phyloP scores from a whole-genome alignment of 2,113 vertebrate genomes.

The Microcebus tavaratra region DNA sequence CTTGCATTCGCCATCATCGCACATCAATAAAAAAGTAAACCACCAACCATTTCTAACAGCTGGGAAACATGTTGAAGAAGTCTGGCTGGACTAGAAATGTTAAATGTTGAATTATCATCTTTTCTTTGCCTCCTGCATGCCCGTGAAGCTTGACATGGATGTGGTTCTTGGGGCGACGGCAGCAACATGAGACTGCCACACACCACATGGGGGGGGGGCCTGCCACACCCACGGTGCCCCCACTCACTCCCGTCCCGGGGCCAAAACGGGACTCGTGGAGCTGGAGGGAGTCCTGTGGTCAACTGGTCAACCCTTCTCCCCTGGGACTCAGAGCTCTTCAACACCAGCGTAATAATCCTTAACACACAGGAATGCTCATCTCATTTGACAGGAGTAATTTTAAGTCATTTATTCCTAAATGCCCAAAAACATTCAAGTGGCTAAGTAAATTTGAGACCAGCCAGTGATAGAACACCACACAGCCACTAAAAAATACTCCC shows the following conservation, averaged over 20 bases:
- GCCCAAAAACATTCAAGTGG: neutral
- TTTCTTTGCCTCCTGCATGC: constrained; percentile 12
- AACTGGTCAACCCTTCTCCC: neutral
- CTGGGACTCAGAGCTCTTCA: neutral
- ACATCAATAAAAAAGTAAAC: neutral
- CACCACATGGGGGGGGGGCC: neutral
- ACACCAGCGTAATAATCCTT: neutral
- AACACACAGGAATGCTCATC: neutral
- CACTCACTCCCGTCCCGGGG: neutral
- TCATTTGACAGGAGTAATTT: neutral
- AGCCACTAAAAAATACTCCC: neutral
- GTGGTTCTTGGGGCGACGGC: neutral
- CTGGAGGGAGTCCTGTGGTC: neutral
- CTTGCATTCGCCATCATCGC: neutral
- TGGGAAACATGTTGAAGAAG: neutral
- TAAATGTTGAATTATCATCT: constrained; percentile 10
- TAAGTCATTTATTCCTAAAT: neutral
- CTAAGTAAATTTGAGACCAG: neutral
- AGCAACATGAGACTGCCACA: neutral
- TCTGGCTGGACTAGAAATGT: neutral
- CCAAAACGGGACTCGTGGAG: fast-evolving
- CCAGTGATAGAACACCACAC: neutral
- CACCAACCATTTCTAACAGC: neutral
- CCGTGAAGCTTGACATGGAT: constrained; percentile 26
- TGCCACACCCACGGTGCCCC: neutral